Percentiles rank a stretch among this genome's conserved stretches.
Conservation (phyloP, 2,113 vertebrate genomes). For the Cephalophus harveyi region DNA sequence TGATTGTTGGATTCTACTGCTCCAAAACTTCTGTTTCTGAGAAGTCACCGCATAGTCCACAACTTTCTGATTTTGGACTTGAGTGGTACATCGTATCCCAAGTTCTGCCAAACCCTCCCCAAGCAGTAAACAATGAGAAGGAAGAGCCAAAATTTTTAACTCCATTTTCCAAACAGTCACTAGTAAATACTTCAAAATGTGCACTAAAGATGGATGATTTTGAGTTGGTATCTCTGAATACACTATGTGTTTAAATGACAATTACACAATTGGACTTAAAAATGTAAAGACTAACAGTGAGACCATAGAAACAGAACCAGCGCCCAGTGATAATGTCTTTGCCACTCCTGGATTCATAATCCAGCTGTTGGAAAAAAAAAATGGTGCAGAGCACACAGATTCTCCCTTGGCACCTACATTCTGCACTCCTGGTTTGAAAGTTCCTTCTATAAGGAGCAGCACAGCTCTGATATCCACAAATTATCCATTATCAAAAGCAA, state of each 20-base stretch:
- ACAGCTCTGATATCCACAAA: not conserved
- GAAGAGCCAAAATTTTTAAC: slow-evolving; percentile 32
- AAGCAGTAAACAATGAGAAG: fast-evolving
- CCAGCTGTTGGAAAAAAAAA: slow-evolving; percentile 10
- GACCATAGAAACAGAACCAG: not conserved
- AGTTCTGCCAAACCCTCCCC: slow-evolving; percentile 25
- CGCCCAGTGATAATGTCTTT: not conserved
- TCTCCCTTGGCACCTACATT: slow-evolving; percentile 86
- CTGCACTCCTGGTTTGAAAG: slow-evolving; percentile 86
- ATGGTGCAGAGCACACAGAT: slow-evolving; percentile 65
- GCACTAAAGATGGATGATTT: slow-evolving; percentile 84
- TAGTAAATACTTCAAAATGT: slow-evolving; percentile 85
- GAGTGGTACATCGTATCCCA: slow-evolving; percentile 84
- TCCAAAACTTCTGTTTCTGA: not conserved
- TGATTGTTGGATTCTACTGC: not conserved
- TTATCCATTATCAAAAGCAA: not conserved
- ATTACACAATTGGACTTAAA: slow-evolving; percentile 91
- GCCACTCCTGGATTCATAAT: slow-evolving; percentile 44
- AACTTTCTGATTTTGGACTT: slow-evolving; percentile 92
- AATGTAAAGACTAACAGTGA: slow-evolving; percentile 48
- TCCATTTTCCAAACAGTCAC: not conserved
- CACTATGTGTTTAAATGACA: slow-evolving; percentile 88
- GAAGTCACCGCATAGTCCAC: slow-evolving; percentile 78
- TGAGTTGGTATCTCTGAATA: slow-evolving; percentile 86
- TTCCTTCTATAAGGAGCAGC: slow-evolving; percentile 67